These are phyloP conservation scores for Bombus cullumanus DNA, from an alignment of 1,140 invertebrate species.

Conservation along the genomic window DNA sequence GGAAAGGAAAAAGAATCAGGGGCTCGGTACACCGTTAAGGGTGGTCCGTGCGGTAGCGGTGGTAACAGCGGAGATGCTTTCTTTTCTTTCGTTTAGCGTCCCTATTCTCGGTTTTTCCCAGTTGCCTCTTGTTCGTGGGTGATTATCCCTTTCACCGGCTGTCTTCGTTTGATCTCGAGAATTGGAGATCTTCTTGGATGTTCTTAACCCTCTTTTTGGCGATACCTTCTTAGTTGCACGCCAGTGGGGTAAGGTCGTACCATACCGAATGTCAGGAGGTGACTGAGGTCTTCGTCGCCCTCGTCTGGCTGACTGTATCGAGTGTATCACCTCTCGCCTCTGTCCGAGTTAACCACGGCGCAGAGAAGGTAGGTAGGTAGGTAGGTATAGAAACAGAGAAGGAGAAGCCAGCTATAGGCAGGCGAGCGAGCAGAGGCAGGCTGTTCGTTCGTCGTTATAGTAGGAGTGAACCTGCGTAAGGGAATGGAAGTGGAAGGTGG, in stretches of 20 bases:
- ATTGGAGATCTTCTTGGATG: not conserved
- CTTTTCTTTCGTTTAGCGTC: not conserved
- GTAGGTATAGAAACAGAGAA: slow-evolving; percentile 66
- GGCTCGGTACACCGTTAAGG: slow-evolving; percentile 48
- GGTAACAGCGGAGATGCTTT: not conserved
- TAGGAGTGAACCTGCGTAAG: slow-evolving; percentile 78
- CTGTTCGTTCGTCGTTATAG: slow-evolving; percentile 71
- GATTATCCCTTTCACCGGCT: slow-evolving; percentile 37
- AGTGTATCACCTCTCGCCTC: slow-evolving; percentile 73
- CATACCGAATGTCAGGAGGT: slow-evolving; percentile 78
- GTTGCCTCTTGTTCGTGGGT: not conserved
- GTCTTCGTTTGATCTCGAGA: not conserved
- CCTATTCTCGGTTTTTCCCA: not conserved
- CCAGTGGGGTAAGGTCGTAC: slow-evolving; percentile 62
- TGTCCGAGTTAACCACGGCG: slow-evolving; percentile 53
- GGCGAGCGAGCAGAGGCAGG: slow-evolving; percentile 62
- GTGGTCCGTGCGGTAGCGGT: slow-evolving; percentile 24
- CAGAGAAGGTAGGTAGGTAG: slow-evolving; percentile 54
- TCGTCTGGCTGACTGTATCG: slow-evolving; percentile 65
- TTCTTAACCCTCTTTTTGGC: slow-evolving; percentile 1
- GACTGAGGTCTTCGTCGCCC: slow-evolving; percentile 74
- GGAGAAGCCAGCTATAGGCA: slow-evolving; percentile 56
- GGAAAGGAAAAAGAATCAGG: slow-evolving; percentile 48
- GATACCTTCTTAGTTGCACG: slow-evolving; percentile 11
- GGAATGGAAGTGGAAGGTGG: slow-evolving; percentile 75